These are phyloP conservation scores for Notolabrus celidotus DNA, from an alignment of 2,797 vertebrate genomes.

Conservation along the genomic window DNA sequence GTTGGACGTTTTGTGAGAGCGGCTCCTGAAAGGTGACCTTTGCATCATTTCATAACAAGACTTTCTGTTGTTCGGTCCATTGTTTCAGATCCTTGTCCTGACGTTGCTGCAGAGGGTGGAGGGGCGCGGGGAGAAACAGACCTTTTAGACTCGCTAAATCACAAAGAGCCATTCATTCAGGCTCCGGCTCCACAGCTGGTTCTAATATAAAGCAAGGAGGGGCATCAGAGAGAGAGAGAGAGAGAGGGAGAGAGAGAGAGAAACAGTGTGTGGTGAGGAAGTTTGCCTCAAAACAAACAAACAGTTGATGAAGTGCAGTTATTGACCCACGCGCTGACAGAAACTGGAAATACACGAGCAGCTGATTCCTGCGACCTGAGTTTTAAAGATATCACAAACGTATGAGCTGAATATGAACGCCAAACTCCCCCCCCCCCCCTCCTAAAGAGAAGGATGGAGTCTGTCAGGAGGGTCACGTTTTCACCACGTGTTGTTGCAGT, in stretches of 20 bases:
- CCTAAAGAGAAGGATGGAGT: constrained; percentile 24
- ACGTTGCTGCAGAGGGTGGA: constrained; percentile 61
- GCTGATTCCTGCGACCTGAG: constrained; percentile 6
- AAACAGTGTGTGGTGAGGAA: constrained; percentile 60
- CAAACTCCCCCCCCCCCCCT: too few relatives aligned
- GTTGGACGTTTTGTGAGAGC: constrained; percentile 61
- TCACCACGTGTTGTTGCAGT: constrained; percentile 20
- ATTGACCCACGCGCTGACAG: constrained; percentile 69
- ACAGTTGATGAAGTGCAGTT: constrained; percentile 68
- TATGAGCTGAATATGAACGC: too few relatives aligned
- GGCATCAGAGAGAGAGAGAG: constrained; percentile 66
- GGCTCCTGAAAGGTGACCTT: constrained; percentile 58
- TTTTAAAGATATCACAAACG: too few relatives aligned
- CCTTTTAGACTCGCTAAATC: constrained; percentile 81
- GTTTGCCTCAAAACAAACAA: constrained; percentile 77
- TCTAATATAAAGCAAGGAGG: constrained; percentile 85
- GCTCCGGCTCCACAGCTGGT: constrained; percentile 85
- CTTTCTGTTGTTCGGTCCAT: constrained; percentile 65
- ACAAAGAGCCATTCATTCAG: constrained; percentile 89
- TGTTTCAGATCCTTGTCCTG: constrained; percentile 79
- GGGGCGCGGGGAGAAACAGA: constrained; percentile 67
- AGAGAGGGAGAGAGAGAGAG: constrained; percentile 46
- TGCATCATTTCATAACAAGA: constrained; percentile 65
- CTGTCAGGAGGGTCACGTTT: background rate
- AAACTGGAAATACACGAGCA: constrained; percentile 50